Base-by-base conservation (phyloP, 2,797 vertebrate species). In the Sphenopsis melanotis region DNA sequence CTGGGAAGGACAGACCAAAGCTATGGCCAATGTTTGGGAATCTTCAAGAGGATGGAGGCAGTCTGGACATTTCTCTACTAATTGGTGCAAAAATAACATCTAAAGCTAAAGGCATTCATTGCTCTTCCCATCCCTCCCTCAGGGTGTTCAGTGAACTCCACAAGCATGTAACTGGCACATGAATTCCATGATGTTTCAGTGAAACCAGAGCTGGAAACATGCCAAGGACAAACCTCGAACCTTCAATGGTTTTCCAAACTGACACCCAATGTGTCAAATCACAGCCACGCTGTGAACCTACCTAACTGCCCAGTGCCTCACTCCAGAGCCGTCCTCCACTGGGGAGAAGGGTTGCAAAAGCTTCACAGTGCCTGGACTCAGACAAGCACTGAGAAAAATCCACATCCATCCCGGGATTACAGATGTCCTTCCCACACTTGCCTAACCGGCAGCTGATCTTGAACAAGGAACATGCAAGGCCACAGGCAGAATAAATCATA, bases 381-480 rank as follows among this genome's bases (percentile, higher is more conserved):
- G 50, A 41, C 16, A 60, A 83, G 61, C 79, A 56, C 79, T 27
- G 50, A 60, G 60, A 76, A 82, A 82, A 61, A 52, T 8, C 83
- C 23, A 11, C 37, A 9, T 17, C 66, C 83, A 50, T 9, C 53
- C 72, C 0, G 0, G 83, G 19, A 56, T 83, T 52, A 15, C 71
- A 64, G 49, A 18, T 16, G 49, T 37, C 71, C 82, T 77, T 64
- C 65, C 37, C n/a, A 76, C 13, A 34, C 50, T 30, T 12, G 63
- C 49, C 52, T n/a, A 23, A 81, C 7, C 0, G 0, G 61, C 83
- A 94, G 90, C 83, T 81, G 83, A 89, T 89, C 92, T 93, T 80
- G 83, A 95, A 94, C 92, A 89, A 96, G 96, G 93, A 94, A 94
- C 53, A 74, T 11, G 32, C 72, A 96, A 97, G 95, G 95, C 94